A percentile compares a stretch with the other conserved stretches of the same genome.
phyloP scores from a whole-genome alignment of 2,113 vertebrate species.

The Mobula hypostoma region DNA sequence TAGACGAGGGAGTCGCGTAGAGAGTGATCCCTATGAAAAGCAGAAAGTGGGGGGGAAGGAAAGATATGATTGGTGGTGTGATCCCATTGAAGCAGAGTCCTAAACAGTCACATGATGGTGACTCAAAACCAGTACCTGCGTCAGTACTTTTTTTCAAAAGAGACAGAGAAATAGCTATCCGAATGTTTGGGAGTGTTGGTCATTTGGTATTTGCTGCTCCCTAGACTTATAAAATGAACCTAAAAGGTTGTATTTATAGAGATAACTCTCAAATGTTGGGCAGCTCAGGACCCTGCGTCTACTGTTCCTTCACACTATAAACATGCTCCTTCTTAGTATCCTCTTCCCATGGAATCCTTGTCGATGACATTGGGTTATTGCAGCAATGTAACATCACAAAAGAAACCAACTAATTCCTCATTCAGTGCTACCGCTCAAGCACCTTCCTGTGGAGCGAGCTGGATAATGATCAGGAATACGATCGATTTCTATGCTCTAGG shows the following conservation, averaged over 20 bases:
- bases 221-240: not conserved
- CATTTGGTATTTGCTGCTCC: not conserved
- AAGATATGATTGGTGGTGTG: no score
- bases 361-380: not conserved
- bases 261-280: not conserved
- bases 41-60: no score
- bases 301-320: not conserved
- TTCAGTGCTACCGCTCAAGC: not conserved
- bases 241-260: not conserved
- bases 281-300: not conserved
- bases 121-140: not conserved
- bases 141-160: not conserved
- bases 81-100: not conserved
- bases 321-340: not conserved
- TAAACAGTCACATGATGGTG: not conserved
- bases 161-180: no score
- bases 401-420: not conserved
- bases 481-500: not conserved
- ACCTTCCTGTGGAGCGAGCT: not conserved
- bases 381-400: not conserved
- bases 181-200: not conserved
- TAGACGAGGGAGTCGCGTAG: no score
- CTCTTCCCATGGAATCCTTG: not conserved
- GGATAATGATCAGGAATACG: not conserved
- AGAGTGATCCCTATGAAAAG: no score